A percentile compares a stretch with the other conserved stretches of the same genome.
phyloP scores from a whole-genome alignment of 2,888 invertebrate genomes.

The Nymphalis polychloros region DNA sequence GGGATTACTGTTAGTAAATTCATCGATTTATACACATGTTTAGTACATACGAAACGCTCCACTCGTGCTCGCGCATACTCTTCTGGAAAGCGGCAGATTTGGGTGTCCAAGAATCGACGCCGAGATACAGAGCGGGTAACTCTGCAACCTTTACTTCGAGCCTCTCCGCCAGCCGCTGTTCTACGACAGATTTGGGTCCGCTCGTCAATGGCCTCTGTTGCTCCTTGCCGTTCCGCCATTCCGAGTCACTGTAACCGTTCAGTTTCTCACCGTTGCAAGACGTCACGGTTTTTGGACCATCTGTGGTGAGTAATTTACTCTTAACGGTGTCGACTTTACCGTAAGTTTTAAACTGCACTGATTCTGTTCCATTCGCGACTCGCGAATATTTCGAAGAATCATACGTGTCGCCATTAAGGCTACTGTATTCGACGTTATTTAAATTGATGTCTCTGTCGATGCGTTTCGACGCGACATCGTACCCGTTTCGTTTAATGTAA shows the following conservation, averaged over 20 bases:
- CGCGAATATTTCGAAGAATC: constrained; percentile 80
- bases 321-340: constrained; percentile 77
- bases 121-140: constrained; percentile 86
- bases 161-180: constrained; percentile 75
- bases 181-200: constrained; percentile 71
- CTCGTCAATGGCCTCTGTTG: constrained; percentile 67
- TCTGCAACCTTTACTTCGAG: constrained; percentile 80
- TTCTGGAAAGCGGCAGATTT: constrained; percentile 83
- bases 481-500: constrained; percentile 73
- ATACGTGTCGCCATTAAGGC: constrained; percentile 73
- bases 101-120: constrained; percentile 88
- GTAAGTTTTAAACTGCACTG: constrained; percentile 77
- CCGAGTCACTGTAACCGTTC: constrained; percentile 65
- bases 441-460: constrained; percentile 73
- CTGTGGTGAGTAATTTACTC: constrained; percentile 77
- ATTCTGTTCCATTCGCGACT: constrained; percentile 77
- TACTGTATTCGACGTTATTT: constrained; percentile 72
- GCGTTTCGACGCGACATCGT: constrained; percentile 67
- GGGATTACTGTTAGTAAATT: constrained; percentile 52
- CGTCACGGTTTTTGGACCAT: constrained; percentile 77
- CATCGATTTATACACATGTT: constrained; percentile 4
- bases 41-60: constrained; percentile 81
- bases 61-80: constrained; percentile 81
- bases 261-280: constrained; percentile 75
- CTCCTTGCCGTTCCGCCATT: constrained; percentile 66